Conservation (phyloP, 2,113 vertebrate genomes). For the Falco punctatus region DNA sequence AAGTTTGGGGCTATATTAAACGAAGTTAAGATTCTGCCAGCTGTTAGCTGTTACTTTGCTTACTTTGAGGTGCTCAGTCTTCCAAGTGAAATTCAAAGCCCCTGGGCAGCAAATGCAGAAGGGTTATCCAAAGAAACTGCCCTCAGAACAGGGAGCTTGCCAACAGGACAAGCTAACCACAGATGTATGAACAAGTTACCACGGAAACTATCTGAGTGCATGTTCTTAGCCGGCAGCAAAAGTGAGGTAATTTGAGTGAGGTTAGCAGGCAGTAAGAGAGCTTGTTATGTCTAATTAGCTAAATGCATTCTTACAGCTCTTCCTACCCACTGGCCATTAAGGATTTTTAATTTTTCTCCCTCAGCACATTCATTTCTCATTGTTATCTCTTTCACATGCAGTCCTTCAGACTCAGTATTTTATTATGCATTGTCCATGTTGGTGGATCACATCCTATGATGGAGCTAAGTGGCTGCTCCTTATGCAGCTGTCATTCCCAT, state of each 20-base stretch:
- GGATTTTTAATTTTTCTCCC: not conserved
- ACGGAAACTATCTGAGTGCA: not conserved
- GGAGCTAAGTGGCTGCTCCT: not conserved
- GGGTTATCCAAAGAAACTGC: not conserved
- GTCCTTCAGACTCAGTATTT: not conserved
- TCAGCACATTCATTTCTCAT: not conserved
- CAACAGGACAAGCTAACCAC: not conserved
- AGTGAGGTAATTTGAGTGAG: not conserved
- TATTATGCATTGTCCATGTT: not conserved
- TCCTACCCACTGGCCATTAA: not conserved
- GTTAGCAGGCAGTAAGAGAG: not conserved
- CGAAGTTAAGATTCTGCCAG: not conserved
- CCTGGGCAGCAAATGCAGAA: not conserved
- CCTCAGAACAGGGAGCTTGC: fast-evolving
- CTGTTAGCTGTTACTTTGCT: not conserved
- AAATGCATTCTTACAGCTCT: not conserved
- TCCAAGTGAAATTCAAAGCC: not conserved
- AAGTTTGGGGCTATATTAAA: not conserved
- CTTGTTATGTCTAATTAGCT: not conserved
- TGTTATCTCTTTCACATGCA: not conserved
- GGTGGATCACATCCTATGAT: not conserved
- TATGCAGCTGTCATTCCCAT: not conserved
- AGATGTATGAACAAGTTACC: not conserved
- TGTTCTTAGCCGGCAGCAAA: not conserved
- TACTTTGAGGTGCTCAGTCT: not conserved